Percentiles rank a stretch among this genome's conserved stretches.
phyloP scores from a whole-genome alignment of 1,140 invertebrate genomes.

The Zophobas atratus region DNA sequence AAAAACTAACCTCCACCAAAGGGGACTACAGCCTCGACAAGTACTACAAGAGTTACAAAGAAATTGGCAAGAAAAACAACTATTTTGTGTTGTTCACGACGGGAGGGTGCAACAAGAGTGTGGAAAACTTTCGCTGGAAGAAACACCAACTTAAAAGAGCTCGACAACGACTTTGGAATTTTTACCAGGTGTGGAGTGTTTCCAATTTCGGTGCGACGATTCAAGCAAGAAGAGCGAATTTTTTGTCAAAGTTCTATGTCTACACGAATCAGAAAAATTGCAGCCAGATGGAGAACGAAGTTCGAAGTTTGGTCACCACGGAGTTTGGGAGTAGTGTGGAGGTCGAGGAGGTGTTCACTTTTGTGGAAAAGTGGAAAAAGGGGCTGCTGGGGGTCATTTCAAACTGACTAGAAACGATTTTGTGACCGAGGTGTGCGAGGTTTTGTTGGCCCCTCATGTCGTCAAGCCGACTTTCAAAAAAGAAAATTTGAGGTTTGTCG shows the following conservation, averaged over 20 bases:
- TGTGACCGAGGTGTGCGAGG: background rate
- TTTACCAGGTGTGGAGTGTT: background rate
- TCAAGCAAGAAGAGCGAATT: background rate
- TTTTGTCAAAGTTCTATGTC: background rate
- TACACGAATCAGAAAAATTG: background rate
- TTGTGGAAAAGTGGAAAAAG: background rate
- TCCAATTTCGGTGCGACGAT: background rate
- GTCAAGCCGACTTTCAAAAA: background rate
- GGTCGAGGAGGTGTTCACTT: background rate
- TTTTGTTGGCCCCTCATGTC: background rate
- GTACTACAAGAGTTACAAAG: slow-evolving; percentile 2
- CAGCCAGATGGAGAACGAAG: background rate
- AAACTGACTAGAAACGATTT: slow-evolving; percentile 9
- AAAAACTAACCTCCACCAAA: background rate
- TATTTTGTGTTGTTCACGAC: background rate
- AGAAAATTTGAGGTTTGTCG: background rate
- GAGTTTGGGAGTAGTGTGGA: background rate
- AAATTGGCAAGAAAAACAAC: background rate
- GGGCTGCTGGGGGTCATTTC: background rate
- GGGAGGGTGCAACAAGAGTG: background rate
- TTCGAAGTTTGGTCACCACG: background rate
- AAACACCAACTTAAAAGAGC: background rate
- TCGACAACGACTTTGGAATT: background rate
- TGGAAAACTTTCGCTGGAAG: background rate
- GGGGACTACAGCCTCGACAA: background rate